Evolutionary conservation across 2,113 vertebrate genomes (phyloP).

Genomic region (Numida meleagris): DNA sequence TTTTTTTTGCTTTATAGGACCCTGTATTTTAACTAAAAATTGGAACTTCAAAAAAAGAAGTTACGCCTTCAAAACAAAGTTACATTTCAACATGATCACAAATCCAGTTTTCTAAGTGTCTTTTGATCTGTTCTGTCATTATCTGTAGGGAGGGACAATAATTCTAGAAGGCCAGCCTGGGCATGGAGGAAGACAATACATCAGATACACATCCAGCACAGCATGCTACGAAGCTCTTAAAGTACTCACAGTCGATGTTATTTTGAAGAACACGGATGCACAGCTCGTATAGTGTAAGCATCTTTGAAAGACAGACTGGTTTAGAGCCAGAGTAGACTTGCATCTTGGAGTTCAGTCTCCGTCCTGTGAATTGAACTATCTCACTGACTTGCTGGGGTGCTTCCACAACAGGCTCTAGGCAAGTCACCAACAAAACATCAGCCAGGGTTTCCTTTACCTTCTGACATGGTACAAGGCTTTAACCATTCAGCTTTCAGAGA

Average conservation of each 20-base stretch:
- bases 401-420: background rate
- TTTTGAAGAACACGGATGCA: constrained; percentile 90
- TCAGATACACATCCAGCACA: background rate
- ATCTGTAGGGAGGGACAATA: background rate
- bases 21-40: background rate
- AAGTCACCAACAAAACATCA: background rate
- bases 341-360: constrained; percentile 88
- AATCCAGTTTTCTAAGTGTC: background rate
- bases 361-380: constrained; percentile 79
- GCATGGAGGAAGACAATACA: background rate
- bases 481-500: background rate
- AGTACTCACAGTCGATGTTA: constrained; percentile 87
- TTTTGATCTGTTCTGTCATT: background rate
- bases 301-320: constrained; percentile 78
- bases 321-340: constrained; percentile 90
- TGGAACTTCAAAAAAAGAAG: background rate
- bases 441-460: background rate
- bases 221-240: background rate
- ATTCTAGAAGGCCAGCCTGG: background rate
- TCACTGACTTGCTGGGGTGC: constrained; percentile 47
- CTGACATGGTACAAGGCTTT: background rate
- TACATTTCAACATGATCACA: background rate
- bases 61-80: background rate
- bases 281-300: constrained; percentile 88
- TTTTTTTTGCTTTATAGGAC: background rate